A percentile compares a stretch with the other conserved stretches of the same genome.
These are phyloP conservation scores for Cassiopea andromeda DNA, from an alignment of 30 jellyfish, hydroid and myxozoan genomes.

Conservation along the genomic window DNA sequence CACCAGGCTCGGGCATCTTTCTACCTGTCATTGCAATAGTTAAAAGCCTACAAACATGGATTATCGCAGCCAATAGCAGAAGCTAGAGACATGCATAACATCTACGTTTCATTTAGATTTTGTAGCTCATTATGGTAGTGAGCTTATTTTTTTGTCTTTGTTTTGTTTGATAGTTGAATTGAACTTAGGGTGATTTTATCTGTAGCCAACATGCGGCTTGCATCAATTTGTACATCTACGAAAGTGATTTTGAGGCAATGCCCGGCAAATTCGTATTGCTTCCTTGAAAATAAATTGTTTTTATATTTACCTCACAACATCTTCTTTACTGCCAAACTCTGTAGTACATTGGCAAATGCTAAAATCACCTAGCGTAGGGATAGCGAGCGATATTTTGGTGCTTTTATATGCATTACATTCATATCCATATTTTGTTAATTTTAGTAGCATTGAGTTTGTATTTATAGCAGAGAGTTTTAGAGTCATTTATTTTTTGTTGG, in stretches of 20 bases:
- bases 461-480: slow-evolving; percentile 47
- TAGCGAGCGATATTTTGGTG: slow-evolving; percentile 16
- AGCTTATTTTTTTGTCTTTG: background rate
- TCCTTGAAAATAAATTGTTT: background rate
- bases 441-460: slow-evolving; percentile 21
- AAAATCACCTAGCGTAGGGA: slow-evolving; percentile 56
- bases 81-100: background rate
- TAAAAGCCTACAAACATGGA: background rate
- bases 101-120: background rate
- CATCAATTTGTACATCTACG: background rate
- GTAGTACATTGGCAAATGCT: background rate
- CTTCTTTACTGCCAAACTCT: background rate
- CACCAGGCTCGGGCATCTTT: too few relatives aligned
- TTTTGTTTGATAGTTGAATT: slow-evolving; percentile 19
- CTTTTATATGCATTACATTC: slow-evolving; percentile 18
- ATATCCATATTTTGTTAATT: slow-evolving; percentile 43
- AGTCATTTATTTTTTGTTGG: background rate
- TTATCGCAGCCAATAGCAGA: background rate
- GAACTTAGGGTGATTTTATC: slow-evolving; percentile 53
- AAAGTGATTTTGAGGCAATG: too few relatives aligned
- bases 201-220: background rate
- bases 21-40: background rate
- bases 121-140: background rate
- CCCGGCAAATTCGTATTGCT: too few relatives aligned
- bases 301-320: background rate